Percentiles rank a stretch among this genome's conserved stretches.
These are phyloP conservation scores for Spodoptera picta DNA, from an alignment of 2,888 invertebrate genomes.

Conservation along the genomic window DNA sequence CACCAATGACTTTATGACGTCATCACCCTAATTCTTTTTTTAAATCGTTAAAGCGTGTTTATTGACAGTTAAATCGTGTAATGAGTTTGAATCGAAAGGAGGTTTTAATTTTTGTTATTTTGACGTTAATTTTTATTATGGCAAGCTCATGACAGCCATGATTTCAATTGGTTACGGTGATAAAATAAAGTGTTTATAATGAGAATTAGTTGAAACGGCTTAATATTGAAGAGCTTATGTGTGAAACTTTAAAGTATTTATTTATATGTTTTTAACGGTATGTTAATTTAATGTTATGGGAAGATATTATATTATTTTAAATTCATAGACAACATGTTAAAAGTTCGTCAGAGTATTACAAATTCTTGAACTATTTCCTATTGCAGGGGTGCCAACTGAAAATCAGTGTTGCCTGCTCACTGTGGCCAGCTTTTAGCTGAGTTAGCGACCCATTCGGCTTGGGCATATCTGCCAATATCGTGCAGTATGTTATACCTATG, in stretches of 20 bases:
- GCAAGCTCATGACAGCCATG: slow-evolving; percentile 33
- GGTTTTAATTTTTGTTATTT: slow-evolving; percentile 62
- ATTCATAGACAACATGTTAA: too few relatives aligned
- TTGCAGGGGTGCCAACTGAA: too few relatives aligned
- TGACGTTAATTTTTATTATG: slow-evolving; percentile 60
- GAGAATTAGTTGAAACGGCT: slow-evolving; percentile 46
- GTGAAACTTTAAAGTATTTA: slow-evolving; percentile 11
- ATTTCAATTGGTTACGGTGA: slow-evolving; percentile 54
- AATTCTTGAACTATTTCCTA: too few relatives aligned
- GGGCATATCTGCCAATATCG: too few relatives aligned
- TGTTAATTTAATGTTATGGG: neutral
- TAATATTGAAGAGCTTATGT: slow-evolving; percentile 25
- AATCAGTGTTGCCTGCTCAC: too few relatives aligned
- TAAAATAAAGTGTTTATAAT: slow-evolving; percentile 58
- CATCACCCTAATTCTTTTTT: slow-evolving; percentile 48
- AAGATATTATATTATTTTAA: too few relatives aligned
- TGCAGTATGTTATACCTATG: too few relatives aligned
- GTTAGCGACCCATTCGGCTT: too few relatives aligned
- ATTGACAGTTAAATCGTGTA: slow-evolving; percentile 71
- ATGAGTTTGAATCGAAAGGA: slow-evolving; percentile 63
- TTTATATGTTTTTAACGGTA: slow-evolving; percentile 9
- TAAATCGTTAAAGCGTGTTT: slow-evolving; percentile 69
- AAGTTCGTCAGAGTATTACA: too few relatives aligned
- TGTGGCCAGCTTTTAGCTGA: too few relatives aligned
- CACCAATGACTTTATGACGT: slow-evolving; percentile 62